phyloP scores from a whole-genome alignment of 2,888 invertebrate genomes.

The Drosophila basisetae region DNA sequence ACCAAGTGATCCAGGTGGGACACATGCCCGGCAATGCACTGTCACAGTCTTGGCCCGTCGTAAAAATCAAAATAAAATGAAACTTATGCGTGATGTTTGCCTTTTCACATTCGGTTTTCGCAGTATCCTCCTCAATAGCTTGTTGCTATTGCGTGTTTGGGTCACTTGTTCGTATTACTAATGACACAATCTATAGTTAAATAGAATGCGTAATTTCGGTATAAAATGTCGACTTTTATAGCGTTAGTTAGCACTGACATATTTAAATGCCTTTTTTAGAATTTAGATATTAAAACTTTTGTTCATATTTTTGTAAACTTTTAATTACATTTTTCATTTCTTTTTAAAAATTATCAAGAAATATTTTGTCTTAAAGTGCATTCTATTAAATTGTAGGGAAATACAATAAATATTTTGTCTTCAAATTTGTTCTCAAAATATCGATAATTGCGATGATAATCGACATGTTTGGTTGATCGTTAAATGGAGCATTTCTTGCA shows the following conservation, averaged over 20 bases:
- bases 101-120: slow-evolving; percentile 38
- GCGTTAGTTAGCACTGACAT: neutral
- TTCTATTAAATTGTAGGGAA: neutral
- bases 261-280: neutral
- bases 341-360: neutral
- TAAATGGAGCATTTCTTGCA: neutral
- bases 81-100: slow-evolving; percentile 82
- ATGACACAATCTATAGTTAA: slow-evolving; percentile 53
- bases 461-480: slow-evolving; percentile 3
- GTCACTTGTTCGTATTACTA: slow-evolving; percentile 39
- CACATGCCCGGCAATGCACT: slow-evolving; percentile 55
- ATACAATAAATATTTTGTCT: no score
- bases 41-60: slow-evolving; percentile 62
- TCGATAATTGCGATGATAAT: neutral
- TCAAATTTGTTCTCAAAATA: neutral
- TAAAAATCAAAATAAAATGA: slow-evolving; percentile 84
- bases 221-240: slow-evolving; percentile 12
- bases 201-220: slow-evolving; percentile 5
- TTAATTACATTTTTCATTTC: neutral
- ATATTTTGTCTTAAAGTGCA: neutral
- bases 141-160: slow-evolving; percentile 17
- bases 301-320: neutral
- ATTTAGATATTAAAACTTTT: neutral
- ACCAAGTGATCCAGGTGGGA: slow-evolving; percentile 84
- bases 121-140: slow-evolving; percentile 4